Percentiles rank a stretch among this genome's conserved stretches.
These are phyloP conservation scores for Cossypha polioptera DNA, from an alignment of 2,797 vertebrate genomes.

Conservation along the genomic window DNA sequence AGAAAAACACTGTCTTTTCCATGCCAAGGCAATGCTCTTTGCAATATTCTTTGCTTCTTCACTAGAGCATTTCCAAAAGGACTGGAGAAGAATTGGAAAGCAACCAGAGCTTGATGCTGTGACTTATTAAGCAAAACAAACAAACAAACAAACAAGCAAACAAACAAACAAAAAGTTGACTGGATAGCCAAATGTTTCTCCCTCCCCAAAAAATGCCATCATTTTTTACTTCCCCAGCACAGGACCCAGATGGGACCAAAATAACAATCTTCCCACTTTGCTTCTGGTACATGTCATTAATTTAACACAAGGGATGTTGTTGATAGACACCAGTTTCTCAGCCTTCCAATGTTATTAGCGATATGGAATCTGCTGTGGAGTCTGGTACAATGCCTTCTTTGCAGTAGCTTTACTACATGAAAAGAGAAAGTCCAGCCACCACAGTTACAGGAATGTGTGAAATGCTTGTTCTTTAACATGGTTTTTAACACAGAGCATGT, in stretches of 20 bases:
- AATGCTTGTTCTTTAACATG: background rate
- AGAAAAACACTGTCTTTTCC: background rate
- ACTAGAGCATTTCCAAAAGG: background rate
- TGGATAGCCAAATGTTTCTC: background rate
- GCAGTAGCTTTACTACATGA: background rate
- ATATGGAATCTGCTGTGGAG: background rate
- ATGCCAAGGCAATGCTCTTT: background rate
- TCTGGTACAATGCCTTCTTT: constrained; percentile 1
- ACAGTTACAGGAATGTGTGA: background rate
- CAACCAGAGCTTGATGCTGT: background rate
- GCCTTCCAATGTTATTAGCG: constrained; percentile 14
- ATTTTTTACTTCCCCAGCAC: background rate
- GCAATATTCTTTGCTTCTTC: background rate
- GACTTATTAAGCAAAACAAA: background rate
- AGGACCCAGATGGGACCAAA: constrained; percentile 34
- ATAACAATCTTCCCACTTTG: background rate
- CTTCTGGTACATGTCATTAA: constrained; percentile 46
- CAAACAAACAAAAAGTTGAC: background rate
- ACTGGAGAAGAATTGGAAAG: background rate
- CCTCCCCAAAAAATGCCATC: rapidly evolving
- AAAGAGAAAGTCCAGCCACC: background rate
- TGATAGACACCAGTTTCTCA: constrained; percentile 46
- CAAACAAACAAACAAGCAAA: no score
- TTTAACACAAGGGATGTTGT: constrained; percentile 43
- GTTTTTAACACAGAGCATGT: background rate